These are phyloP conservation scores for Triplophysa yarkandensis DNA, from an alignment of 2,797 vertebrate genomes.

Conservation along the genomic window DNA sequence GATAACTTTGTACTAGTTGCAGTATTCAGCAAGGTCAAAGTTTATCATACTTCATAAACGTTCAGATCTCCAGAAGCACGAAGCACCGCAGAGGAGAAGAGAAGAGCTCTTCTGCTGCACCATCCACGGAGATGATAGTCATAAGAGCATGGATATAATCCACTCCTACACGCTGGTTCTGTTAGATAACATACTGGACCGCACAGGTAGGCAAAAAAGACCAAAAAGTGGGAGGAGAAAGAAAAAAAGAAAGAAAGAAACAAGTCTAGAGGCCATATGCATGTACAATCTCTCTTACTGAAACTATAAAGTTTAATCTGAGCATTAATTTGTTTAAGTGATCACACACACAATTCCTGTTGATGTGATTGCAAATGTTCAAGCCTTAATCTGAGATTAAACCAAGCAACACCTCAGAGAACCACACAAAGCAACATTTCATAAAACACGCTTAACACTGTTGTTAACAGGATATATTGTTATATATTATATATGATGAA, in stretches of 20 bases:
- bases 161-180: constrained; percentile 49
- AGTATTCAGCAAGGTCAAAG: constrained; percentile 25
- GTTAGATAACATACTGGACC: constrained; percentile 57
- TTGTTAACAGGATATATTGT: too few relatives aligned
- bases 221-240: constrained; percentile 12
- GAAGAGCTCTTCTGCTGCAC: constrained; percentile 51
- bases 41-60: constrained; percentile 1
- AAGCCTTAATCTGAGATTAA: constrained; percentile 33
- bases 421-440: neutral
- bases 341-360: constrained; percentile 9
- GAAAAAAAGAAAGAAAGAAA: neutral
- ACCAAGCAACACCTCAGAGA: neutral
- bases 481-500: too few relatives aligned
- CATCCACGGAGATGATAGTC: constrained; percentile 49
- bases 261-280: too few relatives aligned
- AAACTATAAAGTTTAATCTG: constrained; percentile 39
- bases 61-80: neutral
- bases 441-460: constrained; percentile 13
- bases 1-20: constrained; percentile 18
- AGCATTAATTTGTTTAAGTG: constrained; percentile 41
- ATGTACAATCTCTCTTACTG: constrained; percentile 18
- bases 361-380: constrained; percentile 47
- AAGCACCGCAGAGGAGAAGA: constrained; percentile 23
- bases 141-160: constrained; percentile 50
- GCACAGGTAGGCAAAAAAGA: constrained; percentile 46